Evolutionary conservation across 2,888 invertebrate genomes (phyloP).

Genomic region (Lacanobia wlatinum): DNA sequence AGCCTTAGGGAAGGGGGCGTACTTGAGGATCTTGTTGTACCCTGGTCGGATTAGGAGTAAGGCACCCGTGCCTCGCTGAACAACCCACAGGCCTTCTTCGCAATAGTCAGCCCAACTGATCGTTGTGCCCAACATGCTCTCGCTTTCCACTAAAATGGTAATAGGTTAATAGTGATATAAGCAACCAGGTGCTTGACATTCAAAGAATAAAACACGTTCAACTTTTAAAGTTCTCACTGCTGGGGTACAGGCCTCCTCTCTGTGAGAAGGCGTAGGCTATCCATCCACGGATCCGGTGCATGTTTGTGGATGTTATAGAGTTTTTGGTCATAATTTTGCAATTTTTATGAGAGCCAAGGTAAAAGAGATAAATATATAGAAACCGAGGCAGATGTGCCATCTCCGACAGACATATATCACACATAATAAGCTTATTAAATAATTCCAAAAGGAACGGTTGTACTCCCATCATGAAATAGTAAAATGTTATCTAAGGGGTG

Average conservation of each 20-base stretch:
- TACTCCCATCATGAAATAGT: no score
- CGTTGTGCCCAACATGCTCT: constrained; percentile 81
- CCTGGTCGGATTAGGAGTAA: constrained; percentile 81
- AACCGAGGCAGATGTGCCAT: no score
- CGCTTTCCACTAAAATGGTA: constrained; percentile 80
- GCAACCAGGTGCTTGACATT: background rate
- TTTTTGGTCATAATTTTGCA: no score
- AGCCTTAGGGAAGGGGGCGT: constrained; percentile 82
- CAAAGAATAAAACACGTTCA: background rate
- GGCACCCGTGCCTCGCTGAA: constrained; percentile 83
- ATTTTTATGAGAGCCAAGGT: no score
- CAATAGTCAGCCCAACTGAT: constrained; percentile 86
- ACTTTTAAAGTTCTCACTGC: background rate
- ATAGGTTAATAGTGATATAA: background rate
- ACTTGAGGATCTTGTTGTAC: constrained; percentile 80
- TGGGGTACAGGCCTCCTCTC: background rate
- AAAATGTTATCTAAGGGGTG: no score
- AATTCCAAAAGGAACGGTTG: no score
- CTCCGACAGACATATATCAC: no score
- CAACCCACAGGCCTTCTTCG: constrained; percentile 83
- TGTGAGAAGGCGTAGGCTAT: no score
- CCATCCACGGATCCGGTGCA: no score
- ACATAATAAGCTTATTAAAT: no score
- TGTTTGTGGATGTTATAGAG: no score
- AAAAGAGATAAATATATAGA: no score